Percentiles rank a stretch among this genome's conserved stretches.
These are phyloP conservation scores for Willowsia nigromaculata DNA, from an alignment of 2,888 invertebrate species.

Conservation along the genomic window DNA sequence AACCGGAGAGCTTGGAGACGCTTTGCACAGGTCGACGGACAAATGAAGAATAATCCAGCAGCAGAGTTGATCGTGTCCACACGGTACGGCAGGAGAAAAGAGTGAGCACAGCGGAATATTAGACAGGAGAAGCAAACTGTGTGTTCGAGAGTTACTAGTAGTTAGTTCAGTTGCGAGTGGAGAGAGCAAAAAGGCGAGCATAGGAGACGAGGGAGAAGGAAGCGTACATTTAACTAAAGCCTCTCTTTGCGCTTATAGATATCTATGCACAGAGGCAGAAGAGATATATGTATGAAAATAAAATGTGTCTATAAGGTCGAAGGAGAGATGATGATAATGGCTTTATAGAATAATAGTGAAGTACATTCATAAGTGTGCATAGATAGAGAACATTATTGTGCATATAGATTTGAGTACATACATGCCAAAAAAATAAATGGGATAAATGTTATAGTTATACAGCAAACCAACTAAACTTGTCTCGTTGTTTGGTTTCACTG, in stretches of 20 bases:
- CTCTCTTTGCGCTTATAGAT: neutral
- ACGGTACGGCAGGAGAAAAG: constrained; percentile 55
- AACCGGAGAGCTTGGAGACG: constrained; percentile 71
- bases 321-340: neutral
- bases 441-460: neutral
- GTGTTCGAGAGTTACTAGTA: neutral
- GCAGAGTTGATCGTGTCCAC: constrained; percentile 68
- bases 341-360: neutral
- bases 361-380: too few species aligned
- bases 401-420: neutral
- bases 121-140: neutral
- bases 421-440: neutral
- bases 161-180: neutral
- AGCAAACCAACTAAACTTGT: neutral
- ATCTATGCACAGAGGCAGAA: neutral
- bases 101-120: neutral
- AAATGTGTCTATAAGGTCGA: too few species aligned
- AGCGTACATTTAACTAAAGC: constrained; percentile 31
- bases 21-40: constrained; percentile 73
- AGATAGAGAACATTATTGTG: neutral
- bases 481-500: neutral
- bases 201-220: constrained; percentile 51
- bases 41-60: constrained; percentile 74
- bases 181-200: neutral
- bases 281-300: neutral